Evolutionary conservation across 1,140 invertebrate species (phyloP), one percentile per base, ranked within the genome.

Genomic region (Megalonaias nervosa): DNA sequence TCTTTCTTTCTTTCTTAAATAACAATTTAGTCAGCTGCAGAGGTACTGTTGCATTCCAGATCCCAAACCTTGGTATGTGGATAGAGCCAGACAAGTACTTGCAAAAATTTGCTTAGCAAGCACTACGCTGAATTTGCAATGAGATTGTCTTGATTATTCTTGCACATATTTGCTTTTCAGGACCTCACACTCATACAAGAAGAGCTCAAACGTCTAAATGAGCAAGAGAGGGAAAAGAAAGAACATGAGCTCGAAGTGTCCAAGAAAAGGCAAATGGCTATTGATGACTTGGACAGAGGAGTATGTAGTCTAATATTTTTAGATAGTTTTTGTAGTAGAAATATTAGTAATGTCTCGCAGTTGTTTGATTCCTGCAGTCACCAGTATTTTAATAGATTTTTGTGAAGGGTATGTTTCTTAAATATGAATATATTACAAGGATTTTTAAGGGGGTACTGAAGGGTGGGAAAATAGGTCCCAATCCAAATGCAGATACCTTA

Each of bases 251-350:
- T 90, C 13, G 87, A 89, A 71, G 81, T 80, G 38, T 85, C 87
- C 11, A 82, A 77, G 58, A 84, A 87, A 57, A 76, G 88, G 38
- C 88, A 88, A 73, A 84, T 82, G 69, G 88, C 88, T 67, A 84
- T 90, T 48, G 85, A 87, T 73, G 87, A 89, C 71, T 74, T 90
- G 38, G 88, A 90, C 31, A 85, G 80, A 83, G 89, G 88, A 83
- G 88, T 89, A 67, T 12, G 48, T 71, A 21, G 15, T 21, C 16
- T 65, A 60, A 23, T 19, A 48, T n/a, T 71, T n/a, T 64, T 59
- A 11, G 14, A 61, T 16, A 31, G 19, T 16, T 23, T 12, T 56
- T 26, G 38, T 15, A 13, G 19, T 16, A n/a, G 19, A 69, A 66
- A 23, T n/a, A 62, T 62, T 0, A 62, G 60, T 62, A 62, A 62